Conservation (phyloP, 1,140 invertebrate genomes). For the Conus ventricosus region DNA sequence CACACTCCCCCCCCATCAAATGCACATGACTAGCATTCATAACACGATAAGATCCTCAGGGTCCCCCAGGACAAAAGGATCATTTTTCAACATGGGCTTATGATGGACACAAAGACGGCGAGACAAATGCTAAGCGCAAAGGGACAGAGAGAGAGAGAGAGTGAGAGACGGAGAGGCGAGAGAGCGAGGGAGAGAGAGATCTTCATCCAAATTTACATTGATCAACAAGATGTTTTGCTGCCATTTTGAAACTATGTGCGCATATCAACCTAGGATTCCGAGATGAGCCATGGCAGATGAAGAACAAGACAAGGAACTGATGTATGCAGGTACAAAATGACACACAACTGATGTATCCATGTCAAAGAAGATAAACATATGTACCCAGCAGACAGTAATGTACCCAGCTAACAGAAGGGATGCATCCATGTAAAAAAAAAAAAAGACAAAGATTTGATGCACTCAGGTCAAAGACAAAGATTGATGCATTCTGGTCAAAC, state of each 20-base stretch:
- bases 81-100: too few species aligned
- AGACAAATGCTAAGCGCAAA: not conserved
- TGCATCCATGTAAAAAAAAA: too few species aligned
- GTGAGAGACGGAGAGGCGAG: not conserved
- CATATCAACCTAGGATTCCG: constrained; percentile 21
- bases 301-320: not conserved
- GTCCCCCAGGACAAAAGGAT: too few species aligned
- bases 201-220: constrained; percentile 11
- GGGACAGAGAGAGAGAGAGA: not conserved
- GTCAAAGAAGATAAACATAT: too few species aligned
- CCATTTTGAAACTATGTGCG: constrained; percentile 37
- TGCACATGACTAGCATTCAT: not conserved
- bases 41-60: not conserved
- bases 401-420: too few species aligned
- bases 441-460: too few species aligned
- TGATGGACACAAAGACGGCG: not conserved
- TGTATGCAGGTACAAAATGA: not conserved
- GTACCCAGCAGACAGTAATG: too few species aligned
- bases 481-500: too few species aligned
- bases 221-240: constrained; percentile 29
- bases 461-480: too few species aligned
- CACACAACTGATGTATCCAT: too few species aligned
- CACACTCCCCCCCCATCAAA: not conserved
- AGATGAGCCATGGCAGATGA: constrained; percentile 26
- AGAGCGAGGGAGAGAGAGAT: not conserved